These are phyloP conservation scores for Cardiocondyla obscurior DNA, from an alignment of 1,140 invertebrate genomes.

Conservation along the genomic window DNA sequence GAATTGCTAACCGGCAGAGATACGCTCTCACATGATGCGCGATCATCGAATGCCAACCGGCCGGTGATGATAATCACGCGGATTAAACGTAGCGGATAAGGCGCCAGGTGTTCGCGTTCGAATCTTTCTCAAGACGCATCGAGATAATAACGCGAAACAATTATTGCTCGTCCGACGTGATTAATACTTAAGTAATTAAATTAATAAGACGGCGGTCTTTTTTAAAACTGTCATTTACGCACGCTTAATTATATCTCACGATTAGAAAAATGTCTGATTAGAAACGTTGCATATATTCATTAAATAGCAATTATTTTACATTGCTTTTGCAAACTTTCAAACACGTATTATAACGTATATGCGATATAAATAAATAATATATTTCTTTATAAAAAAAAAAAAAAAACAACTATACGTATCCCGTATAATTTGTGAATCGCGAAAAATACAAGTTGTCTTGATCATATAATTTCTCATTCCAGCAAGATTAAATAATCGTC, in stretches of 20 bases:
- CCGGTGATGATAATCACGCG: constrained; percentile 73
- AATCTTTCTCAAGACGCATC: constrained; percentile 24
- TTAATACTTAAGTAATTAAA: constrained; percentile 24
- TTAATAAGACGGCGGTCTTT: neutral
- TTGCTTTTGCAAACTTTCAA: neutral
- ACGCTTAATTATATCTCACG: neutral
- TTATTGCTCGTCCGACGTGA: constrained; percentile 10
- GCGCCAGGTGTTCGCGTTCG: constrained; percentile 47
- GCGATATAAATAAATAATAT: neutral
- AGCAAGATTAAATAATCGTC: neutral
- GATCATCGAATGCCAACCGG: constrained; percentile 50
- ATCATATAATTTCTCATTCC: neutral
- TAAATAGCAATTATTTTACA: neutral
- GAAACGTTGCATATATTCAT: neutral
- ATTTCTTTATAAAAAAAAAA: neutral
- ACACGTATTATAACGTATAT: neutral
- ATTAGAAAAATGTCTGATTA: neutral
- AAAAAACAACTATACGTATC: neutral
- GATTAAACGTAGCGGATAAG: constrained; percentile 69
- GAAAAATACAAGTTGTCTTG: neutral
- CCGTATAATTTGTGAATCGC: neutral
- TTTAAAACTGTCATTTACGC: neutral
- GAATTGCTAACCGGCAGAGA: constrained; percentile 37
- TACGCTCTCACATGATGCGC: constrained; percentile 28
- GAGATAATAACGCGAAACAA: constrained; percentile 24